These are phyloP conservation scores for Peromyscus maniculatus DNA, from an alignment of 2,113 vertebrate species.

Conservation along the genomic window DNA sequence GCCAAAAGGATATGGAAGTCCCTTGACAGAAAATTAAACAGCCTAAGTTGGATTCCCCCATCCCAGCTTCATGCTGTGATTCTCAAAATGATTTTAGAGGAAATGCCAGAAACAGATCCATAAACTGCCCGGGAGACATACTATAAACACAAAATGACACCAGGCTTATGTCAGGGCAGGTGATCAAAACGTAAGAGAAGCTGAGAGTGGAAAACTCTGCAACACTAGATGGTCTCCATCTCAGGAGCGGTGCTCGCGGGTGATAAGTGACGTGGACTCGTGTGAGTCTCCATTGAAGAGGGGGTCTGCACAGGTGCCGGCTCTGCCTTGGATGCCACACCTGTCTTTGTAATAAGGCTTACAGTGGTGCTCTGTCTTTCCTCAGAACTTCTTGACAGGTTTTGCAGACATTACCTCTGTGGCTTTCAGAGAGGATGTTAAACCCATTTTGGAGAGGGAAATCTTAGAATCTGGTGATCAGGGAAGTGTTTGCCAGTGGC, in stretches of 20 bases:
- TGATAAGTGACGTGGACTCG: conserved; percentile 23
- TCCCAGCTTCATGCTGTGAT: conserved; percentile 37
- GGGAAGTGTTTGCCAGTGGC: conserved; percentile 5
- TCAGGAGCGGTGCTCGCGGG: not conserved
- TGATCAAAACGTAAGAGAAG: conserved; percentile 47
- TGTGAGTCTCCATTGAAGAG: conserved; percentile 8
- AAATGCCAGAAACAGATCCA: conserved; percentile 67
- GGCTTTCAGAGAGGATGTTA: conserved; percentile 30
- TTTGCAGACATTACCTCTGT: conserved; percentile 36
- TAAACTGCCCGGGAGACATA: conserved; percentile 61
- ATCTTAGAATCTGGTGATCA: conserved; percentile 35
- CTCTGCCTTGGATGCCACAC: not conserved
- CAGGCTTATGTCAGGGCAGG: conserved; percentile 65
- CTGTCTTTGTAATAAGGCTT: conserved; percentile 51
- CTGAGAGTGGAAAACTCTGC: not conserved
- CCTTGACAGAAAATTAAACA: conserved; percentile 54
- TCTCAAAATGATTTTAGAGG: conserved; percentile 47
- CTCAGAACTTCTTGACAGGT: not conserved
- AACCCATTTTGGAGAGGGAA: conserved; percentile 54
- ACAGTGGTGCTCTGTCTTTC: not conserved
- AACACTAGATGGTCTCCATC: conserved; percentile 50
- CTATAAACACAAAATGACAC: conserved; percentile 54
- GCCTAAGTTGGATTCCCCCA: not conserved
- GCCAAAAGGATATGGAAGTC: conserved; percentile 32
- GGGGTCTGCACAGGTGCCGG: not conserved